phyloP scores from a whole-genome alignment of 2,113 vertebrate genomes.

The Fukomys damarensis region DNA sequence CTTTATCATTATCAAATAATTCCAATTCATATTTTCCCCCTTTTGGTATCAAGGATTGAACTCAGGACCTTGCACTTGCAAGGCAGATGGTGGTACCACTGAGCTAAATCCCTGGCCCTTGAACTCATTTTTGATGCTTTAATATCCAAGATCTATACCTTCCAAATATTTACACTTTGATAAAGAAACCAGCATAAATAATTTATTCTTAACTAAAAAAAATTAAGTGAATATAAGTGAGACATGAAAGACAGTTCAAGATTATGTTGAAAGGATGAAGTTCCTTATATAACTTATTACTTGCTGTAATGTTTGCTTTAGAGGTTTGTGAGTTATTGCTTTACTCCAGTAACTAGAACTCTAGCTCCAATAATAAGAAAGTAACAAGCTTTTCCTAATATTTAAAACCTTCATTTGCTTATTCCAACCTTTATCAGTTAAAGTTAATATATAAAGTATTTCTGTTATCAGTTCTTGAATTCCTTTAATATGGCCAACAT shows the following conservation, averaged over 20 bases:
- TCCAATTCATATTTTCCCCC: background rate
- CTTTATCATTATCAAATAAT: constrained; percentile 4
- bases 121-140: constrained; percentile 7
- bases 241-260: background rate
- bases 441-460: background rate
- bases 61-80: too few relatives aligned
- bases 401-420: background rate
- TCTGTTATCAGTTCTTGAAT: background rate
- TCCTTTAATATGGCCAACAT: background rate
- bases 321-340: background rate
- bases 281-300: background rate
- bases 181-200: background rate
- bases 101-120: too few relatives aligned
- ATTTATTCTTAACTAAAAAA: constrained; percentile 48
- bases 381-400: background rate
- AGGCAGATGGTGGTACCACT: too few relatives aligned
- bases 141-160: background rate
- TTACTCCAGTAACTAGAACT: background rate
- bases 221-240: constrained; percentile 47
- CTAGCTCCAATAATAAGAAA: background rate
- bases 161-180: background rate
- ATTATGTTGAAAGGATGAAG: constrained; percentile 4
- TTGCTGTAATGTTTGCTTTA: background rate
- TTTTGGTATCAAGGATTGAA: too few relatives aligned
- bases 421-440: background rate